phyloP scores from a whole-genome alignment of 2,113 vertebrate species.

The Tragelaphus buxtoni region DNA sequence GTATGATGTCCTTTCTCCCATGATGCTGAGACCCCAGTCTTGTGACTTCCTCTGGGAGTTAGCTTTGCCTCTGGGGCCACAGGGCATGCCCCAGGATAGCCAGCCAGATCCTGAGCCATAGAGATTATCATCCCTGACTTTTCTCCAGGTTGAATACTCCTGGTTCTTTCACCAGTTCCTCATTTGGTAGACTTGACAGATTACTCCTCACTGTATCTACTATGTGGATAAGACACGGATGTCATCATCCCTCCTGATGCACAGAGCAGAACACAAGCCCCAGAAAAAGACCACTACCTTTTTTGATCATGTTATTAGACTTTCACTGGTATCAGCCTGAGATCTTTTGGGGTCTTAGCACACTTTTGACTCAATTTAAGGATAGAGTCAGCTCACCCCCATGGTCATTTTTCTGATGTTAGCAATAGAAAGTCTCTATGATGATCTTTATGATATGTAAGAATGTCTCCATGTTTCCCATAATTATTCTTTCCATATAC shows the following conservation, averaged over 20 bases:
- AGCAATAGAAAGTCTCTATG: slow-evolving; percentile 16
- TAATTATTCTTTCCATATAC: neutral
- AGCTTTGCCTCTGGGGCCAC: neutral
- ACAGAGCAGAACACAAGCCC: neutral
- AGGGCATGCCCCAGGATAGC: neutral
- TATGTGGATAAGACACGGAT: neutral
- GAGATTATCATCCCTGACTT: neutral
- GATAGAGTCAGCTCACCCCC: neutral
- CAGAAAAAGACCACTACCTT: neutral
- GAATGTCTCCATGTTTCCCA: neutral
- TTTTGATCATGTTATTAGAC: slow-evolving; percentile 5
- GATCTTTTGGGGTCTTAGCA: neutral
- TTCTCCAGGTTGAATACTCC: neutral
- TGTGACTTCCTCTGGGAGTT: neutral
- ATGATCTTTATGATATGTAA: neutral
- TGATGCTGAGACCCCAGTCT: neutral
- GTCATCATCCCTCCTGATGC: neutral
- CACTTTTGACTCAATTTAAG: neutral
- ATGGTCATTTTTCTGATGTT: neutral
- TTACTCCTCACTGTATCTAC: neutral
- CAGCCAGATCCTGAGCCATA: neutral
- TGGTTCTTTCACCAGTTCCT: neutral
- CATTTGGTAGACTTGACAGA: neutral
- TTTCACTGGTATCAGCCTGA: neutral
- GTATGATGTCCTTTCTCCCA: neutral